Base-by-base conservation (phyloP, 2,797 vertebrate genomes). In the Intellagama lesueurii region DNA sequence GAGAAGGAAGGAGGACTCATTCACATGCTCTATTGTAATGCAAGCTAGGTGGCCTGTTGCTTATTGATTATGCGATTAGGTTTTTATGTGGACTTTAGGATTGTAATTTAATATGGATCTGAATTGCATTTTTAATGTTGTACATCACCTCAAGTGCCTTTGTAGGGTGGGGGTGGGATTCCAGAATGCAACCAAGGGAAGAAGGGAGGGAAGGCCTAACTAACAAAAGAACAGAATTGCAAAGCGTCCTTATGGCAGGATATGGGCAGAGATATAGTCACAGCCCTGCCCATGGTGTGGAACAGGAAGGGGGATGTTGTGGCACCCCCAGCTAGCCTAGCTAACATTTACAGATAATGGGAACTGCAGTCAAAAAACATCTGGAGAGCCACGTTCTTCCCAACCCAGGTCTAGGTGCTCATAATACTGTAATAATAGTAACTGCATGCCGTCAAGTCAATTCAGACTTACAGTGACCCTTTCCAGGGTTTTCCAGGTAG, bases 91-190 rank as follows among this genome's bases (percentile, higher is more conserved):
- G 44, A 68, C 70, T 81, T 75, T 64, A 28, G 52, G 75, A 68
- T 83, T 88, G 83, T 88, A 78, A 68, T 89, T 89, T 89, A 86
- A 86, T 81, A 80, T 85, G 30, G 28, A 89, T 86, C 68, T 86
- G 69, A 17, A 81, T 68, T 68, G n/a, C 40, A 24, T 60, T 89
- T 88, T 86, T 81, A 89, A 89, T 81, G 84, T 35, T 49, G 40
- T 81, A 66, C 83, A 52, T 89, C 79, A 72, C 30, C 56, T 81
- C 32, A 2, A 60, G 44, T 89, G 24, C 52, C 84, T 81, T 73
- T 68, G 9, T 56, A 14, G 75, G 69, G 88, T 49, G 75, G 52
- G 64, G 44, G 19, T 12, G 47, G 30, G 79, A 80, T 35, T 60
- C 68, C 69, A 73, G 73, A 89, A 32, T 66, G 56, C 60, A 69